These are phyloP conservation scores for Datnioides undecimradiatus DNA, from an alignment of 2,113 vertebrate species.

Conservation along the genomic window DNA sequence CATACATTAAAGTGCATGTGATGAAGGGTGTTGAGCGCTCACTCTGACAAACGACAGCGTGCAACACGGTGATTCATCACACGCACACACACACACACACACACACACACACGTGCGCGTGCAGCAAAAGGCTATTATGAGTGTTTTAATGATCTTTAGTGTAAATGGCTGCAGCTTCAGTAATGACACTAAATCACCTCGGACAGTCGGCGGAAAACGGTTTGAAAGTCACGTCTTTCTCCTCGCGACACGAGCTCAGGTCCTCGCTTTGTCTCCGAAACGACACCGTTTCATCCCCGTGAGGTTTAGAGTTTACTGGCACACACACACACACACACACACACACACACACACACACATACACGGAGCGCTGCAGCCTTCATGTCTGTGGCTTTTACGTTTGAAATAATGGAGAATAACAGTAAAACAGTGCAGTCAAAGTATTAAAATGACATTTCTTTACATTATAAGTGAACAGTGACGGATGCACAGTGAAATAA, in stretches of 20 bases:
- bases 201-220: not conserved
- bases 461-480: not conserved
- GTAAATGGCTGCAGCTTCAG: slow-evolving; percentile 14
- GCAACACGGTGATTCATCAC: not conserved
- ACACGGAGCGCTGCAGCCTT: no score
- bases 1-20: not conserved
- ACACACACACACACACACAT: no score
- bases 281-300: not conserved
- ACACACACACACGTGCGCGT: not conserved
- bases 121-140: slow-evolving; percentile 1
- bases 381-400: no score
- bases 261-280: no score
- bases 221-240: not conserved
- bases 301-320: not conserved
- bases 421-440: not conserved
- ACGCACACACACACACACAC: not conserved
- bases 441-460: not conserved
- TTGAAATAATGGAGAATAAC: no score
- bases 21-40: no score
- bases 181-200: slow-evolving; percentile 34
- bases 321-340: no score
- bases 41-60: not conserved
- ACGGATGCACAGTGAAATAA: not conserved
- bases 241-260: not conserved
- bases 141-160: slow-evolving; percentile 8